phyloP scores from a whole-genome alignment of 1,140 invertebrate genomes.

The Eciton burchellii region DNA sequence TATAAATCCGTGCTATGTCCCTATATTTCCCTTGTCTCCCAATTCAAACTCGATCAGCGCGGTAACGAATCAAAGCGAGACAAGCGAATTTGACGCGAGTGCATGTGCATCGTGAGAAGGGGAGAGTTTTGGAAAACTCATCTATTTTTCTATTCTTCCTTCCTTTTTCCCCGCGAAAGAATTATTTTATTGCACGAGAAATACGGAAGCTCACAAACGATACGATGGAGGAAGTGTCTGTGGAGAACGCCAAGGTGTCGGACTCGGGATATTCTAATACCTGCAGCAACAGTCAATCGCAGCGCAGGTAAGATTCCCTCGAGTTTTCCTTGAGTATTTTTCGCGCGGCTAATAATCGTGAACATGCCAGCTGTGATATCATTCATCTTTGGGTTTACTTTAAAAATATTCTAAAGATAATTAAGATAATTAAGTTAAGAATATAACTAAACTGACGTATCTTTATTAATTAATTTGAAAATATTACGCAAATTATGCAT shows the following conservation, averaged over 20 bases:
- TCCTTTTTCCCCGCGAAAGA: not conserved
- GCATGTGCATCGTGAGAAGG: not conserved
- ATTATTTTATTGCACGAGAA: not conserved
- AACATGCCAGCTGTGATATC: no score
- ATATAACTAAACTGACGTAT: no score
- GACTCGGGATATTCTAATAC: conserved; percentile 92
- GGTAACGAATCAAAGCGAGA: not conserved
- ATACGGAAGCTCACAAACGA: not conserved
- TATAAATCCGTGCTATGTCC: not conserved
- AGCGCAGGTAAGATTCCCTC: conserved; percentile 87
- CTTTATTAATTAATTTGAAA: no score
- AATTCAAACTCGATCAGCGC: not conserved
- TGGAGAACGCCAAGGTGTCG: conserved; percentile 88
- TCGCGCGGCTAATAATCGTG: not conserved
- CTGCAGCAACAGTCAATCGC: conserved; percentile 91
- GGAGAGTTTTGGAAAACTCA: not conserved
- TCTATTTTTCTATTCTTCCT: no score
- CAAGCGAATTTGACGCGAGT: conserved; percentile 20
- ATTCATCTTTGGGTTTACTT: no score
- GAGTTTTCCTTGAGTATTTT: conserved; percentile 31
- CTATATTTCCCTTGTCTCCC: no score
- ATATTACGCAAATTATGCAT: no score
- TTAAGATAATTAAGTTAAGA: no score
- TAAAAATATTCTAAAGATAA: no score
- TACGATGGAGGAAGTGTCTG: conserved; percentile 85